Percentiles rank a stretch among this genome's conserved stretches.
Conservation (phyloP, 2,888 invertebrate species). For the Biston stratarius region DNA sequence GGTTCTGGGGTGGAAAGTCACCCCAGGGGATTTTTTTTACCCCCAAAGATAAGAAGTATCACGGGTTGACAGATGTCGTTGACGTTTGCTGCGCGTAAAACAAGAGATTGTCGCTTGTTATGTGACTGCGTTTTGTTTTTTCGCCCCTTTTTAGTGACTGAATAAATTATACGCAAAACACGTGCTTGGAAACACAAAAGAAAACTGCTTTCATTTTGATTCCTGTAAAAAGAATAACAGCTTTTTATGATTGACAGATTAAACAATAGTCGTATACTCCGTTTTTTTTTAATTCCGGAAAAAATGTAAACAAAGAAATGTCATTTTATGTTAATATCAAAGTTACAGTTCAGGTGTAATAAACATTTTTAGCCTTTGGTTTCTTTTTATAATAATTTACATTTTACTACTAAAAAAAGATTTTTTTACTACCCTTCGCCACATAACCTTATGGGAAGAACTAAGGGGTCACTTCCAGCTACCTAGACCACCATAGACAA, state of each 20-base stretch:
- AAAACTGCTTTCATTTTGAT: neutral
- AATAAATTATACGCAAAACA: conserved; percentile 1
- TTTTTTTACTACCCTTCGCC: no score
- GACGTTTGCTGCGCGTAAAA: conserved; percentile 72
- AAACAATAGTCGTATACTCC: neutral
- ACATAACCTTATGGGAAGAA: no score
- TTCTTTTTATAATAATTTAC: no score
- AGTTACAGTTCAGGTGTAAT: no score
- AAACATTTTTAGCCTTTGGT: no score
- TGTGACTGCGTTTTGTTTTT: conserved; percentile 41
- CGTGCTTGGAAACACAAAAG: neutral
- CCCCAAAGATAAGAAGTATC: conserved; percentile 79
- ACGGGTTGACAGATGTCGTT: conserved; percentile 80
- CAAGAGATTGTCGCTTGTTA: conserved; percentile 63
- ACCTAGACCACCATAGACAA: no score
- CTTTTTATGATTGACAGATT: neutral
- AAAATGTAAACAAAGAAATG: no score
- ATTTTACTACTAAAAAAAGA: no score
- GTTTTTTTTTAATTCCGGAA: no score
- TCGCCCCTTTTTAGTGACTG: conserved; percentile 24
- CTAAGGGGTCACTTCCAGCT: no score
- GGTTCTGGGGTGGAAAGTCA: conserved; percentile 48
- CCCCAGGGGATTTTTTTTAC: conserved; percentile 72
- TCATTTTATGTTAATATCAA: no score
- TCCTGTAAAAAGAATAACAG: neutral